Base-by-base conservation (phyloP, 2,888 invertebrate species). In the Atethmia centrago region DNA sequence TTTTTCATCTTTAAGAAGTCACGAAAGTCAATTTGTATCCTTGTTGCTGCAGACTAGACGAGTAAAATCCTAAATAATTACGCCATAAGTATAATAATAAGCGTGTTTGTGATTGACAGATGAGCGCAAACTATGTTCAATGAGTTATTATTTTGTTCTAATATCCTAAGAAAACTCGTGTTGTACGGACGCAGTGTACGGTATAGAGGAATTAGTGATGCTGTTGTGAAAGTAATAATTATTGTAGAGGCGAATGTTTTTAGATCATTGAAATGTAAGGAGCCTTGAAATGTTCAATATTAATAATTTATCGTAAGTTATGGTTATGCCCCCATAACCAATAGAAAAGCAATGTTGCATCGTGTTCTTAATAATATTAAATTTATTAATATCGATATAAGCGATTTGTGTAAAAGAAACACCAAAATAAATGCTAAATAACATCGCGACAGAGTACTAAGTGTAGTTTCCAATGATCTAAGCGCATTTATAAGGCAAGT, bases 281-380 rank as follows among this genome's bases (percentile, higher is more conserved):
- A 79, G 86, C 86, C 86, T 86, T 86, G 86, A 80, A 75, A 84
- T 85, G 85, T 85, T 85, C 85, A 85, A 80, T 85, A 85, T 74
- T 82, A 82, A 81, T 81, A 81, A 81, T 81, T 69, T 85, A 84
- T 72, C 70, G 70, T 85, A 85, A 86, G 86, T 78, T 80, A 84
- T 79, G 82, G 83, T 83, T 85, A 82, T 77, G 63, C 59, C 58
- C 67, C 16, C 45, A 74, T 80, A 82, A 75, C 82, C 72, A 82
- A 76, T 77, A 71, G 79, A 84, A 72, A 86, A 86, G 85, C 85
- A 85, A 86, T 85, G 82, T 85, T 85, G 76, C 82, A 73, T 70
- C 77, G 83, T 82, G 82, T 82, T 82, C 82, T 82, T 72, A 79
- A 70, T 78, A 76, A 75, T 73, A 76, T 66, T 64, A 63, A 77